Evolutionary conservation across 1,140 invertebrate genomes (phyloP).

Genomic region (Nasonia longicornis): DNA sequence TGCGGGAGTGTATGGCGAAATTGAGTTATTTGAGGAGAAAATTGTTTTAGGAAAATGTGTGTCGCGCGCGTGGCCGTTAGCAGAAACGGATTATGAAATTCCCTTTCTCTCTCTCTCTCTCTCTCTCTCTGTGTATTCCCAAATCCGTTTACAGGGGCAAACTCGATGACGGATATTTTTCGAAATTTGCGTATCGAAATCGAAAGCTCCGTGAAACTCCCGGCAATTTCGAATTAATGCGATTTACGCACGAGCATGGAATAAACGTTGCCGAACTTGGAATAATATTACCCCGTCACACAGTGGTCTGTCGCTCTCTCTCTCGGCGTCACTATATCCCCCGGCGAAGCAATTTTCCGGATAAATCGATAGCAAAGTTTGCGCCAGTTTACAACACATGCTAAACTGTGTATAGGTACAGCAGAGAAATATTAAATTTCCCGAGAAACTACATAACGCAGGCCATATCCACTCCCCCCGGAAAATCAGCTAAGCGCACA

Average conservation of each 20-base stretch:
- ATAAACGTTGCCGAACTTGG: not conserved
- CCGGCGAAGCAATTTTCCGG: not conserved
- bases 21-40: constrained; percentile 12
- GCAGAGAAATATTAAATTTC: not conserved
- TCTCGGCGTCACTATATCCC: too few relatives aligned
- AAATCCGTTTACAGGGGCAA: not conserved
- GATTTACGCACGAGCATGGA: not conserved
- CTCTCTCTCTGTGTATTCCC: not conserved
- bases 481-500: not conserved
- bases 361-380: not conserved
- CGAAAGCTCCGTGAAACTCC: not conserved
- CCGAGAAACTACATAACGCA: not conserved
- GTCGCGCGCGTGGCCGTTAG: not conserved
- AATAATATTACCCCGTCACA: not conserved
- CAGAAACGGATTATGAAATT: constrained; percentile 29
- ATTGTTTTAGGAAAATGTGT: constrained; percentile 32
- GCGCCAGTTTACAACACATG: not conserved
- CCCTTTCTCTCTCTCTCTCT: not conserved
- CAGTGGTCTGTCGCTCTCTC: too few relatives aligned
- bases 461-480: not conserved
- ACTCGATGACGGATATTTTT: not conserved
- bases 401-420: not conserved
- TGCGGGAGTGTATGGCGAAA: not conserved
- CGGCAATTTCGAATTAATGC: not conserved
- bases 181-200: not conserved